Conservation (phyloP, 2,888 invertebrate genomes). For the Dioctria linearis region DNA sequence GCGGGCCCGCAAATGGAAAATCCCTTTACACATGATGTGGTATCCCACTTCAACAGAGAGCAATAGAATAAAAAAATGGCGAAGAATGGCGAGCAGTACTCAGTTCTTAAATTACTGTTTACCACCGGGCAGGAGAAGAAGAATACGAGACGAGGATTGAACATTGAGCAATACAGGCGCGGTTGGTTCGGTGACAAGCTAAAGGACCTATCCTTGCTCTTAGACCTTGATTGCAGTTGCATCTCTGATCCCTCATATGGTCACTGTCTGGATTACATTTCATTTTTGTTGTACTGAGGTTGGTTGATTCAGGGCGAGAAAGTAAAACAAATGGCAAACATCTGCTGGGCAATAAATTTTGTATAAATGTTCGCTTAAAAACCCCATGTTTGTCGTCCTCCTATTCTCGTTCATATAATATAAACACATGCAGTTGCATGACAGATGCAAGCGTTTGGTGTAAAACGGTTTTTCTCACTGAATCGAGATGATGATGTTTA, state of each 20-base stretch:
- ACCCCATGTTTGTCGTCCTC: background rate
- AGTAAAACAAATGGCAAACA: constrained; percentile 24
- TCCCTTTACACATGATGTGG: background rate
- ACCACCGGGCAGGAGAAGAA: too few species aligned
- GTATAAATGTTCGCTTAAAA: constrained; percentile 38
- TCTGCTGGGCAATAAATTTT: constrained; percentile 18
- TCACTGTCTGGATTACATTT: background rate
- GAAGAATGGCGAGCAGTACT: too few species aligned
- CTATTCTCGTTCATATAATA: background rate
- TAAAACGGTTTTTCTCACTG: too few species aligned
- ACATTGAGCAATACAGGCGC: too few species aligned
- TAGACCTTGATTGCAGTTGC: too few species aligned
- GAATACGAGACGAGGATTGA: too few species aligned
- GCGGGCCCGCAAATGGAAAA: background rate
- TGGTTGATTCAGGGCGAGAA: background rate
- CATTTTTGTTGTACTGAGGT: background rate
- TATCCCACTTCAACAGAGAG: background rate
- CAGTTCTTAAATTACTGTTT: too few species aligned
- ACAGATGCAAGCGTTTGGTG: background rate
- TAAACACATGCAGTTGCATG: background rate
- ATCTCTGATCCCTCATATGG: too few species aligned
- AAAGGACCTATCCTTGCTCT: too few species aligned
- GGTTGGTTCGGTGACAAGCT: too few species aligned
- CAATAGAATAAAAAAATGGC: too few species aligned
- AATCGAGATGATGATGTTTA: too few species aligned